A percentile compares a stretch with the other conserved stretches of the same genome.
Conservation (phyloP, 2,113 vertebrate genomes). For the Misgurnus anguillicaudatus region DNA sequence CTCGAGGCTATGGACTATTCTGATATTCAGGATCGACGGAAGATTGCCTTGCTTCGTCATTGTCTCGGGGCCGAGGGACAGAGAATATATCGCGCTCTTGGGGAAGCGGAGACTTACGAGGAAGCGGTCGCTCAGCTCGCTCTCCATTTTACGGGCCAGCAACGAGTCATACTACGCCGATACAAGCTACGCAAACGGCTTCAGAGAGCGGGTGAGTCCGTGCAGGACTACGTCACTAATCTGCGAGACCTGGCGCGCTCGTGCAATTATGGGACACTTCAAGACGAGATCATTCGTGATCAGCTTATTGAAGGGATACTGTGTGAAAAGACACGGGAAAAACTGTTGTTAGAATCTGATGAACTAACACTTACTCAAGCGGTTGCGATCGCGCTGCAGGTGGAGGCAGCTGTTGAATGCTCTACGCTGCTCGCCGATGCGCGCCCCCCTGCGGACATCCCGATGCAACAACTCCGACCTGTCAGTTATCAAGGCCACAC, state of each 20-base stretch:
- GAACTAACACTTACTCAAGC: background rate
- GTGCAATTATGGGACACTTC: background rate
- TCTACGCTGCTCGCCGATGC: background rate
- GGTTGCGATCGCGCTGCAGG: background rate
- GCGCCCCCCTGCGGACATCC: background rate
- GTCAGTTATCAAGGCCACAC: background rate
- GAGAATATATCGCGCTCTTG: background rate
- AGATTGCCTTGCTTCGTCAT: background rate
- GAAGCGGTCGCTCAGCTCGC: background rate
- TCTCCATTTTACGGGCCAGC: background rate
- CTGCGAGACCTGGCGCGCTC: background rate
- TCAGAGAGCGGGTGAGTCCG: background rate
- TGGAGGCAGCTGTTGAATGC: background rate
- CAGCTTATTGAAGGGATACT: background rate
- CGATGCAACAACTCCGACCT: background rate
- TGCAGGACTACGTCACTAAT: background rate
- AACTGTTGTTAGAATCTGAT: background rate
- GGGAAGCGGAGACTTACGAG: background rate
- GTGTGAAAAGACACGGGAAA: background rate
- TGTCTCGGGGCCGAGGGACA: background rate
- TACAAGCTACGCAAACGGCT: background rate
- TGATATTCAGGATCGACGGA: background rate
- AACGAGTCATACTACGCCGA: background rate
- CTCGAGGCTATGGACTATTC: background rate
- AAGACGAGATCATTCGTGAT: background rate